Percentiles rank a stretch among this genome's conserved stretches.
phyloP scores from a whole-genome alignment of 2,797 vertebrate species.

The Argya squamiceps region DNA sequence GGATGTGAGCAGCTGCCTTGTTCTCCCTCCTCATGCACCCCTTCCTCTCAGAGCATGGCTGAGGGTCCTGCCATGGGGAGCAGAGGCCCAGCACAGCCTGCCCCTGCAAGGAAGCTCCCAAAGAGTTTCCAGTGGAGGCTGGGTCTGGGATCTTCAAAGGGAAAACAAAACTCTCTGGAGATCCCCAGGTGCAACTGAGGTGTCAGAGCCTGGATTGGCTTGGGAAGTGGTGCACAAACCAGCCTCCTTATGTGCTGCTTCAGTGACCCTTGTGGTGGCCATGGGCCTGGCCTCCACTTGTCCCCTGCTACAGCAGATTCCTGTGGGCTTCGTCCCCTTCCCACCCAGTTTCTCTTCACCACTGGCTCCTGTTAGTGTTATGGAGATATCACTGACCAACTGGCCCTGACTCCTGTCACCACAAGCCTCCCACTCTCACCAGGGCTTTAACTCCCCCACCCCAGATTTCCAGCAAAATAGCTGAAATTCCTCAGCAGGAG shows the following conservation, averaged over 20 bases:
- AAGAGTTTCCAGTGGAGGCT: not conserved
- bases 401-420: not conserved
- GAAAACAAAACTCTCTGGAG: not conserved
- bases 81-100: not conserved
- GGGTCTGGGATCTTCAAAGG: not conserved
- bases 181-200: not conserved
- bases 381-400: rapidly evolving
- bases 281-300: rapidly evolving
- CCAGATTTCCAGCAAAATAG: slow-evolving; percentile 27
- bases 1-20: not conserved
- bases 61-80: rapidly evolving
- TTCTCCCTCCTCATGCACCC: rapidly evolving
- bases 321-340: not conserved
- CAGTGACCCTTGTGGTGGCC: rapidly evolving
- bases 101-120: not conserved
- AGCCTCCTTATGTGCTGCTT: rapidly evolving
- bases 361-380: too few relatives aligned
- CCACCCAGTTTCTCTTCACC: not conserved
- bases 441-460: not conserved
- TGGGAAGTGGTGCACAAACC: not conserved
- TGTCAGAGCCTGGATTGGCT: not conserved
- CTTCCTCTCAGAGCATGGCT: not conserved
- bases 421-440: not conserved
- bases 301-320: not conserved
- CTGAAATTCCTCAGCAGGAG: slow-evolving; percentile 34